phyloP scores from a whole-genome alignment of 2,797 vertebrate genomes.

The Falco naumanni region DNA sequence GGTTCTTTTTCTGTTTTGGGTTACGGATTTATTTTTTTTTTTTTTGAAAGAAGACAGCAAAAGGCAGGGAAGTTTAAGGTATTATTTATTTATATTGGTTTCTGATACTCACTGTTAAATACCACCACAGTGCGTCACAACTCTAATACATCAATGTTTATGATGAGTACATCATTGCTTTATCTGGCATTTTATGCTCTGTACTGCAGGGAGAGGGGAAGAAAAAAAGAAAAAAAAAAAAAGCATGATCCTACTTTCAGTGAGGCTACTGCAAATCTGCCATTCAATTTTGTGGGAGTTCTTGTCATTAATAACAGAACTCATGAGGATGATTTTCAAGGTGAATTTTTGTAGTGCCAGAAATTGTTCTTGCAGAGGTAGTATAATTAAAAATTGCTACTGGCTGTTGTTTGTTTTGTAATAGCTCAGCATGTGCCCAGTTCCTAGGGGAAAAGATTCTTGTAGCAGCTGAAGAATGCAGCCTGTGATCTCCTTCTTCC shows the following conservation, averaged over 20 bases:
- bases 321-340: neutral
- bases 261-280: neutral
- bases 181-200: neutral
- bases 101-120: neutral
- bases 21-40: rapidly evolving
- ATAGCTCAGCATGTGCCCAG: neutral
- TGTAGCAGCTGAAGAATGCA: constrained; percentile 39
- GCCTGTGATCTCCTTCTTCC: constrained; percentile 44
- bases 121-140: neutral
- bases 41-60: neutral
- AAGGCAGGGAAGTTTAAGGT: neutral
- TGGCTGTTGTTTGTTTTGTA: neutral
- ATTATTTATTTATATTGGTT: neutral
- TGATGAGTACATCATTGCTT: neutral
- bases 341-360: neutral
- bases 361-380: neutral
- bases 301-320: neutral
- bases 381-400: neutral
- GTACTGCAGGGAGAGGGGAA: neutral
- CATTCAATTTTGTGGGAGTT: neutral
- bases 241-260: neutral
- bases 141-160: neutral
- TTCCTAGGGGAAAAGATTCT: neutral
- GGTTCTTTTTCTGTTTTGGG: neutral
- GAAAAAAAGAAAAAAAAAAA: neutral